Conservation (phyloP, 1,140 invertebrate species). For the Andrena cerasifolii region DNA sequence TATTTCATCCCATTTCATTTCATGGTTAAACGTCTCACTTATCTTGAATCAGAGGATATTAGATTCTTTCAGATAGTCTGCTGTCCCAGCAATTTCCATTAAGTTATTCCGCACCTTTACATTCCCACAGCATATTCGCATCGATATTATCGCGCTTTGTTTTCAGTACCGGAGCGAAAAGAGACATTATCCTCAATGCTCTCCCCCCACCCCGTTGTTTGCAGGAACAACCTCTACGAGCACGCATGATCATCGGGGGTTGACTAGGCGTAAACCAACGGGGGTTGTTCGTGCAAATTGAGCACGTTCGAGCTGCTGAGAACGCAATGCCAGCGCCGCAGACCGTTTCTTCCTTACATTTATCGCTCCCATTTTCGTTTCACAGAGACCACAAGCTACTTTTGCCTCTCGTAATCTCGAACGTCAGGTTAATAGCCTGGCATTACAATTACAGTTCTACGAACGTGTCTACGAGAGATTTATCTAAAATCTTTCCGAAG, state of each 20-base stretch:
- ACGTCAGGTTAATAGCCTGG: not conserved
- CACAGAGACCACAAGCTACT: not conserved
- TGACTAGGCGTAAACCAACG: constrained; percentile 46
- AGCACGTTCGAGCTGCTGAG: constrained; percentile 47
- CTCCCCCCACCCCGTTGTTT: constrained; percentile 13
- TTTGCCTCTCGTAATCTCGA: not conserved
- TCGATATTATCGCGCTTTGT: constrained; percentile 18
- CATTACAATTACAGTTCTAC: not conserved
- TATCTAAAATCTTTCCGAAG: not conserved
- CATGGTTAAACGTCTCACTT: not conserved
- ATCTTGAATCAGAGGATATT: constrained; percentile 11
- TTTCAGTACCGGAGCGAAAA: constrained; percentile 22
- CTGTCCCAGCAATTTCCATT: constrained; percentile 23
- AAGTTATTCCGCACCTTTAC: constrained; percentile 33
- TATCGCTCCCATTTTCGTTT: constrained; percentile 34
- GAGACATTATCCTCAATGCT: constrained; percentile 43
- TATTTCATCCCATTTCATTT: not conserved
- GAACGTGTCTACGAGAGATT: not conserved
- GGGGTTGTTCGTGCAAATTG: constrained; percentile 48
- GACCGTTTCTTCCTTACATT: constrained; percentile 28
- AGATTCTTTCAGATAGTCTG: constrained; percentile 15
- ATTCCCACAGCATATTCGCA: not conserved
- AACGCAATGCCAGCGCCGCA: constrained; percentile 25
- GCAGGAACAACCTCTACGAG: constrained; percentile 30
- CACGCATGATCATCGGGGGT: constrained; percentile 43